Evolutionary conservation across 2,797 vertebrate species (phyloP), one percentile per base, ranked within the genome.

Genomic region (Danio jaintianensis): DNA sequence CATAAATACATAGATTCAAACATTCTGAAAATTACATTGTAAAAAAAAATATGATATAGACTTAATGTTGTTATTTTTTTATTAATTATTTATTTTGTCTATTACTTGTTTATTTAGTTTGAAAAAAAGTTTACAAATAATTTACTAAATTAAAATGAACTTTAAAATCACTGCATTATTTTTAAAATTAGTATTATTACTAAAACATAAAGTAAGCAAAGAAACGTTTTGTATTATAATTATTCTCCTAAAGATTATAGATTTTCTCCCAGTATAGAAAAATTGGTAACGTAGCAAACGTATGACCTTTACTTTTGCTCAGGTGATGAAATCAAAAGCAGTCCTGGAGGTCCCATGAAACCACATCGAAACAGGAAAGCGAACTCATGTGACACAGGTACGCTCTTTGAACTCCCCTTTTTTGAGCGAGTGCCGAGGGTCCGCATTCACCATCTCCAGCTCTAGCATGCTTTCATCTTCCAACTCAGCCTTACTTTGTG

Each of bases 361-460:
- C 92, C 93, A 36, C 92, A 91, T 84, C 89, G 91, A 85, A 94
- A 94, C 76, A 93, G 93, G 81, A 94, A 95, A 87, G 93, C 96
- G 38, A 93, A 91, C 90, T 96, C 96, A 1, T 95, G 95, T 77
- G 96, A 96, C 89, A 95, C 89, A 90, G 93, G 93, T 93, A 75
- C 70, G 50, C 11, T 5, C 16, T 61, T 29, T 53, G 0, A 0
- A 43, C 71, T 77, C 20, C 50, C 7, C 29, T 79, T 29, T 29
- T 29, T 53, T 15, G 40, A 63, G 48, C 59, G 64, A 56, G 69
- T 2, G 0, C 22, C 1, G 15, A 72, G 67, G 18, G 47, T 71
- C 38, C 2, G 20, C 5, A 29, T 72, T 56, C n/a, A 7, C 7
- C 83, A 61, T 61, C 10, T 74, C 45, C 36, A 45, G 47, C 67